Base-by-base conservation (phyloP, 2,797 vertebrate species). In the Syngnathus acus region DNA sequence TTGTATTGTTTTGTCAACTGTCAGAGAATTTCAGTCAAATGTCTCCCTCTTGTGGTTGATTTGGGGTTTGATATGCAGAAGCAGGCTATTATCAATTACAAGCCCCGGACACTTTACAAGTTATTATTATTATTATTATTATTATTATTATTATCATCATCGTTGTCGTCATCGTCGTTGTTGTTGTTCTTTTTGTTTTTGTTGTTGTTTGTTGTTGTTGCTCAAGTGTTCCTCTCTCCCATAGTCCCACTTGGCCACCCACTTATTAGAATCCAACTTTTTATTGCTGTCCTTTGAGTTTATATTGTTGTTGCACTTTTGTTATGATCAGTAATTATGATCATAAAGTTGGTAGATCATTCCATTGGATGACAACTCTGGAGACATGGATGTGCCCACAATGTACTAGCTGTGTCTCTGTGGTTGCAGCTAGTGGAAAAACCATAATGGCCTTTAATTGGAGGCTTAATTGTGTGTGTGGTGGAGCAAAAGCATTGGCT, bases 391-490 rank as follows among this genome's bases (percentile, higher is more conserved):
- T 82, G 87, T 82, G 77, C 83, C 85, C 86, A 69, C 88, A 90
- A 87, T 80, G 77, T 75, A 76, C 75, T 60, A 73, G 71, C 84
- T 84, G 76, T 84, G 80, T 79, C 80, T 80, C 78, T 82, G 87
- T 75, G 87, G 84, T 85, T 61, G 80, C 81, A 78, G 81, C 84
- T 73, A 81, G 85, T 86, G 84, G 86, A 86, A 87, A 87, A 88
- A 77, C 88, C 84, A 85, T 90, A 90, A 91, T 90, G 87, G 87
- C 68, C 82, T 85, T 90, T 91, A 91, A 91, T 90, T 90, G 88
- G 85, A 80, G 89, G 84, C 89, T 87, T 89, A 90, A 90, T 89
- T 90, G 88, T 90, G 84, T 86, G 86, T 86, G 86, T 73, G 89
- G 88, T 89, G 78, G 68, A 86, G 88, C 68, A 82, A 86, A 88